These are phyloP conservation scores for Benthosema pterotum DNA, from an alignment of 2,797 vertebrate species.

Conservation along the genomic window DNA sequence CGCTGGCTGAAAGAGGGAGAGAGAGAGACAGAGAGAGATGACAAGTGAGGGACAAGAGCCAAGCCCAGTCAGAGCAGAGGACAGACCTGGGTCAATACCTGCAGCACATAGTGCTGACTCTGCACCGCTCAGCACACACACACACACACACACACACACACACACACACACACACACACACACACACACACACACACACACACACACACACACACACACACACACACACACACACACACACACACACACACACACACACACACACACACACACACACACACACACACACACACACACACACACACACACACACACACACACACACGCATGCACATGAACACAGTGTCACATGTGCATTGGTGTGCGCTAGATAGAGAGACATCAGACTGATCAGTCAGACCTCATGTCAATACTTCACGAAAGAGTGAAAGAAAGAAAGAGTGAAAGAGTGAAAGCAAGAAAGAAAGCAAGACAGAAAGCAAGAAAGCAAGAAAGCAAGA, in stretches of 20 bases:
- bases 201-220: conserved; percentile 10
- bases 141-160: conserved; percentile 29
- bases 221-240: conserved; percentile 11
- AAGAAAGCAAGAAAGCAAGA: conserved; percentile 8
- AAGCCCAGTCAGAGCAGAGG: conserved; percentile 72
- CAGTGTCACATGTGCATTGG: conserved; percentile 27
- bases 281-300: conserved; percentile 13
- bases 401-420: conserved; percentile 53
- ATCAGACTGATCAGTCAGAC: conserved; percentile 63
- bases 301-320: conserved; percentile 8
- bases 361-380: conserved; percentile 52
- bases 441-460: conserved; percentile 23
- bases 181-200: conserved; percentile 10
- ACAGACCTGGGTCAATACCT: conserved; percentile 78
- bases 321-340: conserved; percentile 29
- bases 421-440: conserved; percentile 20
- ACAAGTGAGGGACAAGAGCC: conserved; percentile 74
- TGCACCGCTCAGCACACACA: conserved; percentile 61
- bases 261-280: conserved; percentile 1
- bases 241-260: neutral
- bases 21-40: conserved; percentile 49
- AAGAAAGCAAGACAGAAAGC: conserved; percentile 12
- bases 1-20: conserved; percentile 15
- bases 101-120: conserved; percentile 73
- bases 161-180: conserved; percentile 25